Conservation (phyloP, 2,888 invertebrate genomes). For the Caenorhabditis becei region DNA sequence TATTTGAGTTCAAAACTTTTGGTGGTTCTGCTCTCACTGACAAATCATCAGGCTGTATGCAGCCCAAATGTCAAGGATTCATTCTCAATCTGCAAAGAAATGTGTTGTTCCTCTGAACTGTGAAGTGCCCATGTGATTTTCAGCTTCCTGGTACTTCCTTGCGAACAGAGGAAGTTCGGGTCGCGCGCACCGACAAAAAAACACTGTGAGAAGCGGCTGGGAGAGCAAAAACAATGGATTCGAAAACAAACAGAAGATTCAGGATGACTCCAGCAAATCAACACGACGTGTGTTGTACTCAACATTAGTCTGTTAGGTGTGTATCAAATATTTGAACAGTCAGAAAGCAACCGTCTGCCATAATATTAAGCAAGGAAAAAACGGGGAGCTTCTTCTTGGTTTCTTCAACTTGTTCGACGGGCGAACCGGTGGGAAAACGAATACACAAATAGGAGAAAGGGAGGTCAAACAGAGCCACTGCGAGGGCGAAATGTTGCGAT, state of each 20-base stretch:
- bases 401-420: constrained; percentile 30
- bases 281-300: constrained; percentile 31
- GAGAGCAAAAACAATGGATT: constrained; percentile 44
- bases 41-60: too few relatives aligned
- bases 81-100: too few relatives aligned
- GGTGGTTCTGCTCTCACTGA: too few relatives aligned
- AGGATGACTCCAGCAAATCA: constrained; percentile 39
- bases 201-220: not conserved
- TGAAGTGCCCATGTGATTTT: too few relatives aligned
- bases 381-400: too few relatives aligned
- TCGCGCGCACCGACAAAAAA: constrained; percentile 30
- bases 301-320: constrained; percentile 29
- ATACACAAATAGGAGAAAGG: constrained; percentile 23
- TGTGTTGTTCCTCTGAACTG: too few relatives aligned
- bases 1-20: too few relatives aligned
- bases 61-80: too few relatives aligned
- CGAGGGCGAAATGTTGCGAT: constrained; percentile 52
- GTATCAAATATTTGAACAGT: constrained; percentile 54
- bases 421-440: constrained; percentile 27
- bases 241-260: constrained; percentile 35
- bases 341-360: constrained; percentile 29
- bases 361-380: constrained; percentile 20
- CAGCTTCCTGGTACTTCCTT: too few relatives aligned
- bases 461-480: constrained; percentile 41
- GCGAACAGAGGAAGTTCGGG: constrained; percentile 1